Evolutionary conservation across 2,888 invertebrate genomes (phyloP).

Genomic region (Syrphus vitripennis): DNA sequence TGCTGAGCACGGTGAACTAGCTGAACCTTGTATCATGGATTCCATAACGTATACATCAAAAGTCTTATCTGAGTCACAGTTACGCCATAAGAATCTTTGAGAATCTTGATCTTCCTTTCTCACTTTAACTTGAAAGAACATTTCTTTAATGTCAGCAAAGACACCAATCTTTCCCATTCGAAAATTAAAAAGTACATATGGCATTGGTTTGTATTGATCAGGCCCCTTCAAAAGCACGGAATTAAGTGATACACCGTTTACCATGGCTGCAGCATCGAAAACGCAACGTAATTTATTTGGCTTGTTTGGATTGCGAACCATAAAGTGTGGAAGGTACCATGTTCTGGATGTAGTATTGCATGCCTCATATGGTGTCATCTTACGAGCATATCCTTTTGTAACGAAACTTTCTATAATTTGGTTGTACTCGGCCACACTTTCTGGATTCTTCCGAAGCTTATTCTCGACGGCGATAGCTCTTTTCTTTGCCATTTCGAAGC

Average conservation of each 20-base stretch:
- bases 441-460: background rate
- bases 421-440: background rate
- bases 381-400: background rate
- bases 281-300: background rate
- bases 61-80: background rate
- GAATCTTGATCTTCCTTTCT: background rate
- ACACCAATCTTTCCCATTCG: background rate
- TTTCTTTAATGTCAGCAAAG: background rate
- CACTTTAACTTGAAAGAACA: too few species aligned
- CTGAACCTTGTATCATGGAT: background rate
- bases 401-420: background rate
- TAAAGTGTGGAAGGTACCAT: background rate
- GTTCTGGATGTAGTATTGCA: background rate
- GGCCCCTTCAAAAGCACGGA: background rate
- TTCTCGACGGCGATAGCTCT: background rate
- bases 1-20: background rate
- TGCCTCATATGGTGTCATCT: background rate
- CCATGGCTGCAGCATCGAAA: background rate
- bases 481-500: background rate
- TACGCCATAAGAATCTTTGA: background rate
- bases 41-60: background rate
- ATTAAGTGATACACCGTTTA: background rate
- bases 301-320: background rate
- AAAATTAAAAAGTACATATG: background rate
- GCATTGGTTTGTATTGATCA: background rate